Evolutionary conservation across 2,113 vertebrate genomes (phyloP).

Genomic region (Caranx melampygus): DNA sequence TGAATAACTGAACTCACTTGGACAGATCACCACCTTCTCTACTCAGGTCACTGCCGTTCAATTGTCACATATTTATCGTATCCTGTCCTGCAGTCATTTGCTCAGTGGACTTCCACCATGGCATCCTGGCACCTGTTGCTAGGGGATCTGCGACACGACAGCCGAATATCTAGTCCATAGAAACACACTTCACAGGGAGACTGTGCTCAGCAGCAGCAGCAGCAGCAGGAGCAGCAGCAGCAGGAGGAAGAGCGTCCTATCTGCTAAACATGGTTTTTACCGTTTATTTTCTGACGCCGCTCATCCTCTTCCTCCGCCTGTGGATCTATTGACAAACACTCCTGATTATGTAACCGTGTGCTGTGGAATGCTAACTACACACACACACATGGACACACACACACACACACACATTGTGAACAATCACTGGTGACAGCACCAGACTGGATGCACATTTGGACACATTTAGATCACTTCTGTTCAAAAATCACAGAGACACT

Average conservation of each 20-base stretch:
- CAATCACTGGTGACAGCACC: slow-evolving; percentile 6
- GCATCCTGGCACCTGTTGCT: slow-evolving; percentile 45
- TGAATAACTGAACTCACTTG: background rate
- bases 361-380: slow-evolving; percentile 23
- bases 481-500: background rate
- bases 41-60: background rate
- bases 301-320: slow-evolving; percentile 34
- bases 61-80: slow-evolving; percentile 12
- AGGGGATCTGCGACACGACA: slow-evolving; percentile 45
- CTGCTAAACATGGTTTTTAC: background rate
- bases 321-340: slow-evolving; percentile 59
- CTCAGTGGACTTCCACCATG: background rate
- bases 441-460: slow-evolving; percentile 16
- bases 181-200: slow-evolving; percentile 26
- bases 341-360: slow-evolving; percentile 47
- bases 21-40: background rate
- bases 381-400: slow-evolving; percentile 23
- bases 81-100: background rate
- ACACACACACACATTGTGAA: slow-evolving; percentile 1
- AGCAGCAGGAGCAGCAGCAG: no score
- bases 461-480: background rate
- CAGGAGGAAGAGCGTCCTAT: background rate
- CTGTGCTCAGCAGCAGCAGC: background rate
- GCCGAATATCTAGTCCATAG: background rate
- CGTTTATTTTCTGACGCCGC: slow-evolving; percentile 16